A percentile compares a stretch with the other conserved stretches of the same genome.
Evolutionary conservation across 2,888 invertebrate species (phyloP).

Genomic region (Eudasyphora cyanicolor): DNA sequence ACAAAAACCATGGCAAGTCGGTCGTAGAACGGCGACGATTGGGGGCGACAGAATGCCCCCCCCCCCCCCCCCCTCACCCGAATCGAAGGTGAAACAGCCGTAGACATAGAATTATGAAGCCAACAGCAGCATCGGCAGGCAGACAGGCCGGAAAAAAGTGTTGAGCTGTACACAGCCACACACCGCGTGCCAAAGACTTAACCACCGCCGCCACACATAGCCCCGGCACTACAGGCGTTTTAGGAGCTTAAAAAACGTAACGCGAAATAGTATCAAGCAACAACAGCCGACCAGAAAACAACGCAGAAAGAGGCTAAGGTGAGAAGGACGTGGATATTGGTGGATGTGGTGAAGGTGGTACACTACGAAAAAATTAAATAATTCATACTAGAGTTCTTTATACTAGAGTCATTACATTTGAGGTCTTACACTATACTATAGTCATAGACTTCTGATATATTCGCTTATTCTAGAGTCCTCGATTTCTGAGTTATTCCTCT

Average conservation of each 20-base stretch:
- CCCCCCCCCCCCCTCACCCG: too few species aligned
- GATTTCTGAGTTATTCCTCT: too few species aligned
- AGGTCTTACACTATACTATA: too few species aligned
- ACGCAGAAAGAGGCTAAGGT: not conserved
- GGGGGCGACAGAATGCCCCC: not conserved
- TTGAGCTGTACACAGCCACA: slow-evolving; percentile 60
- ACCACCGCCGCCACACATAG: too few species aligned
- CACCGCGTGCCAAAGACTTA: slow-evolving; percentile 50
- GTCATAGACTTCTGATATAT: too few species aligned
- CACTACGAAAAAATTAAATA: too few species aligned
- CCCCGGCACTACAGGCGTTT: slow-evolving; percentile 43
- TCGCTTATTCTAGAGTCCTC: too few species aligned
- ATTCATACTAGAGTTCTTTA: too few species aligned
- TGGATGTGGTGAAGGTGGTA: not conserved
- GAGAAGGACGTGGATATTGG: not conserved
- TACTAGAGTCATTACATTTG: too few species aligned
- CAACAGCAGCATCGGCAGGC: slow-evolving; percentile 18
- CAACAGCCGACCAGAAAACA: not conserved
- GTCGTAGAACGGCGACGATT: not conserved
- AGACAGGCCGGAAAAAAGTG: slow-evolving; percentile 44
- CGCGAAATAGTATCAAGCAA: slow-evolving; percentile 37
- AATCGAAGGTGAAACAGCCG: slow-evolving; percentile 4
- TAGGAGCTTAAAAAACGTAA: slow-evolving; percentile 39
- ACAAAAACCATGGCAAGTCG: not conserved
- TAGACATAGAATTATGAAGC: slow-evolving; percentile 50